phyloP scores from a whole-genome alignment of 2,888 invertebrate genomes.

The Eumacrocentrus americanus region DNA sequence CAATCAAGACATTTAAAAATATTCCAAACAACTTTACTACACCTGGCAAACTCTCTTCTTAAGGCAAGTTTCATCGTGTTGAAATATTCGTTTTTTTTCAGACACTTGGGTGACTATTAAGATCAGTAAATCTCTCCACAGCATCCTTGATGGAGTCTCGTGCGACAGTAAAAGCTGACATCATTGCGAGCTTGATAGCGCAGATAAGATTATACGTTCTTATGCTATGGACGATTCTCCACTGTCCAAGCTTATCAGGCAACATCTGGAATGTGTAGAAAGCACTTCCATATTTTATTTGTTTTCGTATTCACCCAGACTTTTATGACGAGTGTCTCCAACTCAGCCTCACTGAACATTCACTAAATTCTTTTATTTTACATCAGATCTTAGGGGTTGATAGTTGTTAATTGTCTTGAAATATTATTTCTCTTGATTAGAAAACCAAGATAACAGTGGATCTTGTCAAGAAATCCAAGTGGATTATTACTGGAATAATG shows the following conservation, averaged over 20 bases:
- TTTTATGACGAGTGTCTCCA: neutral
- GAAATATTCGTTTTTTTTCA: neutral
- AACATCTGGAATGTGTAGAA: constrained; percentile 21
- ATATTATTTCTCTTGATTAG: no score
- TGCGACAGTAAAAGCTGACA: constrained; percentile 24
- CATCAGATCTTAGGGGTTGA: no score
- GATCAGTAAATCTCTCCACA: constrained; percentile 18
- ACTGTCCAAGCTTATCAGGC: no score
- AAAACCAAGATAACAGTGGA: no score
- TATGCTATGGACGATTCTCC: neutral
- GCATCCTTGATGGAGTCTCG: constrained; percentile 21
- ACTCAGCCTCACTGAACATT: neutral
- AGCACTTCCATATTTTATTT: constrained; percentile 19
- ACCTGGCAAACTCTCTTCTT: no score
- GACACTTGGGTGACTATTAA: neutral
- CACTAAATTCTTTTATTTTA: no score
- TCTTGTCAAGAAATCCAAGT: no score
- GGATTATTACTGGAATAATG: no score
- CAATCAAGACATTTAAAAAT: neutral
- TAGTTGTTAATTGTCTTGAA: no score
- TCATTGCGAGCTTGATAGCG: constrained; percentile 22
- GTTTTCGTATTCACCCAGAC: neutral
- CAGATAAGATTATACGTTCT: constrained; percentile 22
- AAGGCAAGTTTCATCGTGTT: no score
- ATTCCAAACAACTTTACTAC: no score